Percentiles rank a stretch among this genome's conserved stretches.
Evolutionary conservation across 53 echinoderm and acorn worm species (phyloP).

Genomic region (Henricia sp.): DNA sequence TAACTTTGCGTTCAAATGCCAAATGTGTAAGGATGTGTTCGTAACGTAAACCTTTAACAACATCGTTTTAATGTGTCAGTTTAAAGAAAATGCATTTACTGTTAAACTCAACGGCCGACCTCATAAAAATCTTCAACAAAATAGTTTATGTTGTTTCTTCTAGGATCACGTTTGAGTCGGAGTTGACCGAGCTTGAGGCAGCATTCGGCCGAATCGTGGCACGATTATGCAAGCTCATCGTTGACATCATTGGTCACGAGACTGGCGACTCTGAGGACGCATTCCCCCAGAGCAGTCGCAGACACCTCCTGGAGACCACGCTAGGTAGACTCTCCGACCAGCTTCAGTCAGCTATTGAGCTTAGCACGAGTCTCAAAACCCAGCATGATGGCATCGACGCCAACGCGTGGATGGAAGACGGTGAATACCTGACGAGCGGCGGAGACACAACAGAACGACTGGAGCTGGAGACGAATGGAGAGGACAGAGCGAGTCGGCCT

Average conservation of each 20-base stretch:
- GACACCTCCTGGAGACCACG: conserved; percentile 62
- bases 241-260: conserved; percentile 63
- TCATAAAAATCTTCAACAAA: background rate
- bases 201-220: conserved; percentile 73
- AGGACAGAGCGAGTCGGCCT: background rate
- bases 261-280: conserved; percentile 45
- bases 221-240: conserved; percentile 72
- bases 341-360: conserved; percentile 86
- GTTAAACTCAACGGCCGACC: no score
- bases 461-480: background rate
- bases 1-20: no score
- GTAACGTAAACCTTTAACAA: background rate
- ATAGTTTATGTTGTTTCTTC: background rate
- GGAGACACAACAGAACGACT: conserved; percentile 15
- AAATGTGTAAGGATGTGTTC: background rate
- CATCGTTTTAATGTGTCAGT: background rate
- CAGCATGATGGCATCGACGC: conserved; percentile 39
- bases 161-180: conserved; percentile 60
- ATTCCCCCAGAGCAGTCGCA: conserved; percentile 8
- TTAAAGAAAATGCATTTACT: background rate
- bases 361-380: conserved; percentile 68
- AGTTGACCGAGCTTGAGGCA: conserved; percentile 70
- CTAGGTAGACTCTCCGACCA: conserved; percentile 83
- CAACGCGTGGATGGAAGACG: conserved; percentile 7
- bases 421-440: conserved; percentile 7